Evolutionary conservation across 2,113 vertebrate species (phyloP).

Genomic region (Cheirogaleus medius): DNA sequence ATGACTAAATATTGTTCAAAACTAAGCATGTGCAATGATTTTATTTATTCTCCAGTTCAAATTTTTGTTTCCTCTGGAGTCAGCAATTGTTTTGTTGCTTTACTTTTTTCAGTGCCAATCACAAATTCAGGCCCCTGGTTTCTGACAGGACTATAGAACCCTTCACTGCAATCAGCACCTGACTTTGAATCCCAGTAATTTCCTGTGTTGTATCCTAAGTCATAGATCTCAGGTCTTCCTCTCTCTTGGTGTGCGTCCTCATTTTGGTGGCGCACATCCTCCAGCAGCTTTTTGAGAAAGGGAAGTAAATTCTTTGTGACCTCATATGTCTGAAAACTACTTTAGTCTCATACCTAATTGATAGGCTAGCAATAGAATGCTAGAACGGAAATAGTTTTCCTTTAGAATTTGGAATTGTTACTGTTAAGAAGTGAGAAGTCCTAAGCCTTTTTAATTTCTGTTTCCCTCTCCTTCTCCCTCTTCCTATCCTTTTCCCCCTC

Average conservation of each 20-base stretch:
- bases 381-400: not conserved
- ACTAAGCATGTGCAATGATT: not conserved
- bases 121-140: not conserved
- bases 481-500: not conserved
- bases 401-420: not conserved
- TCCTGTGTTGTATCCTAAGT: not conserved
- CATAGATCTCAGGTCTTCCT: not conserved
- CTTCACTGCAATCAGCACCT: not conserved
- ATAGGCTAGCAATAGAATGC: not conserved
- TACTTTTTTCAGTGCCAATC: not conserved
- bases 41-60: not conserved
- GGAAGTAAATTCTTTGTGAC: not conserved
- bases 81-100: not conserved
- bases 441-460: not conserved
- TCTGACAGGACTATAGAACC: not conserved
- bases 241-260: not conserved
- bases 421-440: not conserved
- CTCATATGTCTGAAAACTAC: not conserved
- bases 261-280: not conserved
- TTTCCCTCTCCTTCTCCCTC: not conserved
- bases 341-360: not conserved
- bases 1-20: not conserved
- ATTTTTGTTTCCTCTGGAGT: not conserved
- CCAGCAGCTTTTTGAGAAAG: not conserved
- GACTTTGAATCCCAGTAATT: not conserved